Conservation (phyloP, 2,113 vertebrate genomes). For the Cyanoramphus novaezelandiae region DNA sequence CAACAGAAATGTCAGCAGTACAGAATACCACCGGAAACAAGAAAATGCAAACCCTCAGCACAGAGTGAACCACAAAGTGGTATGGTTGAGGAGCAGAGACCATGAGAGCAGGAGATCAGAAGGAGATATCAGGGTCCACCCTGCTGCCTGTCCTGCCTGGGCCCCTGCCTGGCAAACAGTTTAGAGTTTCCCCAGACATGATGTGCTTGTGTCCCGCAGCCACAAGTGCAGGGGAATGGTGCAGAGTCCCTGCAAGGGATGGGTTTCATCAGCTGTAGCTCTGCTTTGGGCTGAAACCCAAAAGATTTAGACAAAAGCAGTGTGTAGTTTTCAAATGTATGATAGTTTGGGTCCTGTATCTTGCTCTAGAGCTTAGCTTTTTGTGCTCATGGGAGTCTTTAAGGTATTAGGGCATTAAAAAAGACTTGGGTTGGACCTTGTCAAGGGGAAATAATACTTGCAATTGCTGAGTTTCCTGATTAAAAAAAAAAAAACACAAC, state of each 20-base stretch:
- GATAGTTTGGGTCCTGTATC: neutral
- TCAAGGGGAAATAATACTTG: conserved; percentile 13
- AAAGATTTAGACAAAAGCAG: accelerated
- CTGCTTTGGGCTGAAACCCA: neutral
- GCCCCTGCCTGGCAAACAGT: neutral
- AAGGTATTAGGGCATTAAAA: neutral
- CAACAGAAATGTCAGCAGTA: neutral
- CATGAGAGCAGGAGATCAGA: neutral
- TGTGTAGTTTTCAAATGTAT: accelerated
- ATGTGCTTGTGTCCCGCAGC: accelerated
- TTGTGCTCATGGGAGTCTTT: neutral
- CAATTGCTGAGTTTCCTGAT: conserved; percentile 1
- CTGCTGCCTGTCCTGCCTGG: neutral
- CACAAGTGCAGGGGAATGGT: accelerated
- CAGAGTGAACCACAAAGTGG: no score
- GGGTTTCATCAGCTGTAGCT: neutral
- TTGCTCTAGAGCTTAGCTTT: neutral
- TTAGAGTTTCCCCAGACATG: accelerated
- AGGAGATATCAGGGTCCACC: neutral
- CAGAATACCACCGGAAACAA: neutral
- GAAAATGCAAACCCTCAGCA: neutral
- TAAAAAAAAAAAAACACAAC: neutral
- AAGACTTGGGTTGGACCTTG: neutral
- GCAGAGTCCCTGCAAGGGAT: neutral
- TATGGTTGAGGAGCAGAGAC: neutral